Base-by-base conservation (phyloP, 2,113 vertebrate species). In the Falco punctatus region DNA sequence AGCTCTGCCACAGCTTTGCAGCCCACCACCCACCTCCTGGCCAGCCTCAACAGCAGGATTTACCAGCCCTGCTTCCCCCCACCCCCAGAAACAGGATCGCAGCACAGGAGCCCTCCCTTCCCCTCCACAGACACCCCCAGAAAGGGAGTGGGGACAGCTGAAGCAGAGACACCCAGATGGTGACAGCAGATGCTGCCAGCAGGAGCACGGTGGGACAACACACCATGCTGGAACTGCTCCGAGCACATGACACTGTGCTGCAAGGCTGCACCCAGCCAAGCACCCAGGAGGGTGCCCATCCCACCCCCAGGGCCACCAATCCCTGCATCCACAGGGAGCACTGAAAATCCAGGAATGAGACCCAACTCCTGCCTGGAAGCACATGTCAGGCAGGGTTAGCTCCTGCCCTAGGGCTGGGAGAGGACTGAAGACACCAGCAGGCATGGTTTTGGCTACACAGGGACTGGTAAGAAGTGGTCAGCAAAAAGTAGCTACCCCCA, bases 181-280 rank as follows among this genome's bases (percentile, higher is more conserved):
- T 0, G 2, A 4, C 2, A 2, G 65, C n/a, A 42, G 75, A 65
- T 4, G 10, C 58, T 81, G 78, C 35, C 17, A 0, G 69, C 65
- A 33, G 38, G 65, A 69, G 14, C 3, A 1, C 9, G 10, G 23
- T 1, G 14, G 44, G 20, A n/a, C 5, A 3, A 16, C 12, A 1
- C 32, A 30, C 10, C 33, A 4, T 38, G 38, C 38, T 38, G 38
- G 81, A 48, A 28, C 52, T 4, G 17, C 30, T 59, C 81, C 71
- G 19, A 5, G 80, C 55, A 51, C 61, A 2, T 0, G 11, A 11
- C 40, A 4, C 21, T 38, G 38, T 23, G 26, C 80, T 70, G 40
- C 16, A 3, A 32, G 57, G 46, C 55, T 28, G 48, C 33, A 13
- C 23, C 65, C 71, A 17, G 38, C 38, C 38, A 38, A 38, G 38